These are phyloP conservation scores for Drosophila erecta DNA, from an alignment of 1,140 invertebrate species.

Conservation along the genomic window DNA sequence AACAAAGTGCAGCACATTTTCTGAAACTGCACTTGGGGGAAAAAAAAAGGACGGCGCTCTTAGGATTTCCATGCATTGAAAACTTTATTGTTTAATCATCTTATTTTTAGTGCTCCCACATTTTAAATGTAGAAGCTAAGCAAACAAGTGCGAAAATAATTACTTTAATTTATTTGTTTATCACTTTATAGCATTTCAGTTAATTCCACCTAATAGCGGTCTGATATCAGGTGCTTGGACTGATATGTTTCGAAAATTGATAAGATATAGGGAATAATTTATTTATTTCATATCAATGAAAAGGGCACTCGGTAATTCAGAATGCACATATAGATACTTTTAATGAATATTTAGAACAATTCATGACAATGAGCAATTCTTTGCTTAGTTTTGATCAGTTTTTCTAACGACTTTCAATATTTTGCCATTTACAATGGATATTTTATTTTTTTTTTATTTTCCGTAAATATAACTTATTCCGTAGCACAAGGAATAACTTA, in stretches of 20 bases:
- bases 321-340: too few relatives aligned
- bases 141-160: neutral
- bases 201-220: conserved; percentile 29
- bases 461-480: too few relatives aligned
- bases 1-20: conserved; percentile 40
- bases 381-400: too few relatives aligned
- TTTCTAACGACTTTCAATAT: neutral
- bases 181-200: conserved; percentile 35
- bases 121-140: too few relatives aligned
- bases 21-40: conserved; percentile 3
- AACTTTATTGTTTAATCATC: neutral
- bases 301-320: neutral
- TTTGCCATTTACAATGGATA: neutral
- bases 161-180: conserved; percentile 38
- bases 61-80: neutral
- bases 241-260: conserved; percentile 27
- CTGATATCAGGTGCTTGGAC: conserved; percentile 12
- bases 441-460: neutral
- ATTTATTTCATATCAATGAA: conserved; percentile 11
- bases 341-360: too few relatives aligned
- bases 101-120: neutral
- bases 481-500: too few relatives aligned
- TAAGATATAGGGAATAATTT: conserved; percentile 33
- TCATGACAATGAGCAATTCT: too few relatives aligned
- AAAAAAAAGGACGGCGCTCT: neutral